Conservation (phyloP, 2,888 invertebrate genomes). For the Cheilosia pagana region DNA sequence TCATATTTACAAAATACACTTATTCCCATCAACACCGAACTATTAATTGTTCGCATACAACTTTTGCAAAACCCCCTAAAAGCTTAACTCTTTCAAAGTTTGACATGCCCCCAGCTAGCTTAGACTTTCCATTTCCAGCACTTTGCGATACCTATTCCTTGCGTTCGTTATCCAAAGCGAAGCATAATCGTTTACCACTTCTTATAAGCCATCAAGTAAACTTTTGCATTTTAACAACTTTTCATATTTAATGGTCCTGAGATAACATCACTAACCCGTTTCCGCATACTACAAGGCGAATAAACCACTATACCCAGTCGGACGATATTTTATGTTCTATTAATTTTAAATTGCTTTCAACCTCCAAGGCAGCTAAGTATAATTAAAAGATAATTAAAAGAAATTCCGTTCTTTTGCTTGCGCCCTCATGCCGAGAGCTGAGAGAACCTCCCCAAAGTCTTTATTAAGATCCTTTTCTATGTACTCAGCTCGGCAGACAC, state of each 20-base stretch:
- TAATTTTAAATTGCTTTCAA: constrained; percentile 46
- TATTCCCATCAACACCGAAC: too few species aligned
- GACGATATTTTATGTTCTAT: constrained; percentile 53
- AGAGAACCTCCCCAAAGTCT: constrained; percentile 1
- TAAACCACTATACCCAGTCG: constrained; percentile 1
- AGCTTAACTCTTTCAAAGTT: too few species aligned
- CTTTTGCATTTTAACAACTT: neutral
- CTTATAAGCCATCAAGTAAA: neutral
- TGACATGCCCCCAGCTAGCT: too few species aligned
- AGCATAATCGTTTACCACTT: neutral
- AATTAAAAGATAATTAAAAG: constrained; percentile 65
- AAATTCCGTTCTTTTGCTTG: neutral
- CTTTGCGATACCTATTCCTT: too few species aligned
- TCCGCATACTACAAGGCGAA: constrained; percentile 10
- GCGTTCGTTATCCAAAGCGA: neutral
- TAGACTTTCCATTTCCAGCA: too few species aligned
- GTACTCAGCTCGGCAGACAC: neutral
- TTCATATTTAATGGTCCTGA: constrained; percentile 17
- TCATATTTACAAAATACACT: too few species aligned
- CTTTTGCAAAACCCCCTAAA: too few species aligned
- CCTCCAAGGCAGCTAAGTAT: constrained; percentile 35
- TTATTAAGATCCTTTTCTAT: constrained; percentile 30
- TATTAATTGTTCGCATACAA: too few species aligned
- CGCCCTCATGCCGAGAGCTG: neutral
- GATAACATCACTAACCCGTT: constrained; percentile 39